Base-by-base conservation (phyloP, 2,888 invertebrate species). In the Margaritifera margaritifera region DNA sequence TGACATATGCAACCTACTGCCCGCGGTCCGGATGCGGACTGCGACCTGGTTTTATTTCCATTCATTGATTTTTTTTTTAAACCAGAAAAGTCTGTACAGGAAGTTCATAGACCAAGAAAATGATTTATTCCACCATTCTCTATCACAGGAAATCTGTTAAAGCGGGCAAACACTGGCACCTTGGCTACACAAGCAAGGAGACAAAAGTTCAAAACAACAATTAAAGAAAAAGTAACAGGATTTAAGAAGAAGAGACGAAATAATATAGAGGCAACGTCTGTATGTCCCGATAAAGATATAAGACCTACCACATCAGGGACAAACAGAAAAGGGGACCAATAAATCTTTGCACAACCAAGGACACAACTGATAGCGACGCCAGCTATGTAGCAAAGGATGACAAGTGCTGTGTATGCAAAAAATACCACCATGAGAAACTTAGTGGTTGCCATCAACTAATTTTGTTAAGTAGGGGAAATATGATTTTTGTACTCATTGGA, bases 381-480 rank as follows among this genome's bases (percentile, higher is more conserved):
- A 60, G 59, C 19, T 63, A 54, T 24, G 51, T 51, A 4, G 50
- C 27, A 8, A 63, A 70, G 15, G 55, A 58, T 52, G 62, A 66
- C 2, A 60, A 24, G n/a, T 66, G 70, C 31, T 70, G 66, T 66
- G 62, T 66, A 27, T 62, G 62, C 27, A 11, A 24, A 1, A 52
- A 8, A n/a, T 62, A 27, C 25, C 53, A 57, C 15, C 66, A 65
- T 53, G 42, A 50, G 25, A 54, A 52, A 25, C 19, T 61, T 25
- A 42, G 4, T n/a, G 61, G 31, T n/a, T 56, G 64, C 27, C 25
- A 20, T 5, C 31, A n/a, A n/a, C 19, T 66, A 31, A n/a, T 57
- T 62, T 70, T 54, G 63, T 66, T 22, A 66, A 66, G 22, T 66
- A 63, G 70, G 70, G 42, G 15, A 22, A 66, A 55, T 70, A 64